Percentiles rank a stretch among this genome's conserved stretches.
phyloP scores from a whole-genome alignment of 2,113 vertebrate genomes.

The Meriones unguiculatus region DNA sequence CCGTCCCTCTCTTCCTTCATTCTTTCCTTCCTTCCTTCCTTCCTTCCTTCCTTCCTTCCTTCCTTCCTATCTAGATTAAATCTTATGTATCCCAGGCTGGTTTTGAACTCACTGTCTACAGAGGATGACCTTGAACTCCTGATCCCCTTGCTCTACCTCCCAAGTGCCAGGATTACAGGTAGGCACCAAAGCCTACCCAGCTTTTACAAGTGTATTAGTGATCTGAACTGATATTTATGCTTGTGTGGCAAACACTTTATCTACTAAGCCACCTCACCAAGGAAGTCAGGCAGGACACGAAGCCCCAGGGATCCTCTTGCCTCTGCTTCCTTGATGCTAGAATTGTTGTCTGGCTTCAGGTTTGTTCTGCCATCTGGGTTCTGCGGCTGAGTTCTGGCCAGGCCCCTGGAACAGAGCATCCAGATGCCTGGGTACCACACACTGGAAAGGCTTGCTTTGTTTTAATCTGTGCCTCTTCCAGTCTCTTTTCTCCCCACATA shows the following conservation, averaged over 20 bases:
- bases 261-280: background rate
- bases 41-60: background rate
- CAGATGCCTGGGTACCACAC: rapidly evolving
- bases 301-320: background rate
- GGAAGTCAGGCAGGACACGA: background rate
- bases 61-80: background rate
- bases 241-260: background rate
- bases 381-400: background rate
- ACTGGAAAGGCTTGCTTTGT: background rate
- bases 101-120: background rate
- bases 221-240: background rate
- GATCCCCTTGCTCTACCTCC: background rate
- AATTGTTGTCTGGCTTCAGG: background rate
- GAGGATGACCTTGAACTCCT: background rate
- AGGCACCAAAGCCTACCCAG: background rate
- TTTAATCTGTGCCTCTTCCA: background rate
- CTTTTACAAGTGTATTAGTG: background rate
- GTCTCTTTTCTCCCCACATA: background rate
- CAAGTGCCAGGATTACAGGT: background rate
- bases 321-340: background rate
- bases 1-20: too few relatives aligned
- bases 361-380: background rate
- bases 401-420: background rate
- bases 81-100: background rate
- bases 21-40: background rate